A percentile compares a stretch with the other conserved stretches of the same genome.
phyloP scores from a whole-genome alignment of 2,797 vertebrate genomes.

The Craterocephalus amniculus region DNA sequence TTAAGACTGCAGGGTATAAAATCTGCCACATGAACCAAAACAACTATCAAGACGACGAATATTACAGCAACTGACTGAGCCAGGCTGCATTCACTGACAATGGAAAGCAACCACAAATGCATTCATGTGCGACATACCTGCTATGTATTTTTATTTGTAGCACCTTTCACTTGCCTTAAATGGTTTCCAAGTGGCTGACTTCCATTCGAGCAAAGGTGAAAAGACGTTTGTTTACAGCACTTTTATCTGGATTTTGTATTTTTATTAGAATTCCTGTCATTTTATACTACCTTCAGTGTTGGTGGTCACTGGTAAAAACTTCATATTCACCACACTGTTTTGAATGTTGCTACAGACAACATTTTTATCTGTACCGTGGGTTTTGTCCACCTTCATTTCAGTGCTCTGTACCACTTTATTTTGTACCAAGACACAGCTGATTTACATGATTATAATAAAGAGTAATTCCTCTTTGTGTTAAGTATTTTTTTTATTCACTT shows the following conservation, averaged over 20 bases:
- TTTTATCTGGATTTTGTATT: constrained; percentile 71
- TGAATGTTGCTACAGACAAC: constrained; percentile 40
- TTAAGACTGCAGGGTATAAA: constrained; percentile 15
- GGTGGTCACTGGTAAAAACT: constrained; percentile 40
- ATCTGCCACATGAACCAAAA: constrained; percentile 1
- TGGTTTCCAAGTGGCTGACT: constrained; percentile 51
- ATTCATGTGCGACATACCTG: constrained; percentile 44
- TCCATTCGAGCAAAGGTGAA: constrained; percentile 51
- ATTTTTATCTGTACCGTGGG: constrained; percentile 37
- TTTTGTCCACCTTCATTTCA: constrained; percentile 54
- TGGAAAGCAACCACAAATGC: constrained; percentile 22
- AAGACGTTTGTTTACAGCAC: constrained; percentile 68
- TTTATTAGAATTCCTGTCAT: constrained; percentile 37
- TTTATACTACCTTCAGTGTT: constrained; percentile 66
- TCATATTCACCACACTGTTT: constrained; percentile 48
- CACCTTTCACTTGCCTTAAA: constrained; percentile 67
- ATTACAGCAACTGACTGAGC: constrained; percentile 14
- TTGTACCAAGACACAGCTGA: constrained; percentile 51
- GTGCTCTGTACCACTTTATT: constrained; percentile 46
- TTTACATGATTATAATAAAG: constrained; percentile 67
- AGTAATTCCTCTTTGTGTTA: constrained; percentile 36
- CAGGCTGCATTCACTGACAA: constrained; percentile 36
- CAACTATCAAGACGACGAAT: constrained; percentile 13
- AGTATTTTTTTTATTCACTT: constrained; percentile 5
- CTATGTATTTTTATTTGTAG: constrained; percentile 65